Base-by-base conservation (phyloP, 2,888 invertebrate species). In the Drosophila affinis region DNA sequence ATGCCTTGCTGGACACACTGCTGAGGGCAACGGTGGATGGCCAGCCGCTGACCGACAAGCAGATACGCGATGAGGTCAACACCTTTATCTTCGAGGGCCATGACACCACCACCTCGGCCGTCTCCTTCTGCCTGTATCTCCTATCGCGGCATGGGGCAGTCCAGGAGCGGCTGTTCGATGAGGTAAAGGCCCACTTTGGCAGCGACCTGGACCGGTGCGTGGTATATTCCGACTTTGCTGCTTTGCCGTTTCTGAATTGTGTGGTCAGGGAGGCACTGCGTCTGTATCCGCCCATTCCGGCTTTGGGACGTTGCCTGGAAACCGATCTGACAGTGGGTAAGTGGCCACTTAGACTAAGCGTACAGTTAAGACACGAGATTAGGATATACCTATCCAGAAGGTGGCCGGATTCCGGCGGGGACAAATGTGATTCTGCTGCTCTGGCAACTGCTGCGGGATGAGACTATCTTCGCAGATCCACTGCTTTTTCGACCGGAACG, bases 21-120 rank as follows among this genome's bases (percentile, higher is more conserved):
- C 87, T 96, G 18, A 92, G 94, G 58, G 92, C 94, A 0, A 93
- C 93, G 73, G 90, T 93, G 9, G 93, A 94, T 52, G 94, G 94
- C 0, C 80, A 93, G 61, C 93, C 93, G 9, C 91, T 96, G 55
- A 93, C 93, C 0, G 93, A 94, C 64, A 91, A 93, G 17, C 93
- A 94, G 62, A 93, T 96, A 21, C 92, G 94, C 53, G 95, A 95
- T 85, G 95, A 96, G 92, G 95, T 95, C 0, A 94, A 95, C 77
- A 96, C 96, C 0, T 95, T 96, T 80, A 94, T 95, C 93, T 96
- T 96, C 90, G 95, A 94, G 57, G 92, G 92, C 2, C 91, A 92
- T 58, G 92, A 92, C 39, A 92, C 92, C 2, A 92, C 91, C 44
- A 91, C 91, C 3, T 90, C 91, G 5, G 91, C 90, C 3, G 90